Conservation (phyloP, 2,797 vertebrate genomes). For the Anisognathus igniventris region DNA sequence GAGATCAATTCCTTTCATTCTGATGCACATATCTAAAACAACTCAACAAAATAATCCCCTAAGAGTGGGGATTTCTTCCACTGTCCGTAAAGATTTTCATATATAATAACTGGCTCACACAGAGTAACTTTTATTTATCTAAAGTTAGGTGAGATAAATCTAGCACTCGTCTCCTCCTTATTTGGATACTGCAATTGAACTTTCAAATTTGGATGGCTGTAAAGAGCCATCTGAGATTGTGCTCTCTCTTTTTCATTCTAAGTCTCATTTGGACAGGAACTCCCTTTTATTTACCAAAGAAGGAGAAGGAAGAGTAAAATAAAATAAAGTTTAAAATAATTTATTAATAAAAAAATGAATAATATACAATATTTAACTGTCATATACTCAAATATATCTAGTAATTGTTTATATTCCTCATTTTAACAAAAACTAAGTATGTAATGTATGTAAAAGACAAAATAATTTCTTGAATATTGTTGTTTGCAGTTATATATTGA, state of each 20-base stretch:
- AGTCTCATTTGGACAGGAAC: not conserved
- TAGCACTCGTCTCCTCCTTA: not conserved
- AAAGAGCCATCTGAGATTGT: not conserved
- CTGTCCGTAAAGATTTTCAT: not conserved
- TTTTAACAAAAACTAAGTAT: not conserved
- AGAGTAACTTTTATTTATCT: not conserved
- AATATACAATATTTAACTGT: not conserved
- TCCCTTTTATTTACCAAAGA: not conserved
- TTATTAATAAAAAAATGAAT: not conserved
- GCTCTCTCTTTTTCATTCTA: not conserved
- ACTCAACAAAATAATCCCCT: not conserved
- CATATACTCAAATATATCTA: not conserved
- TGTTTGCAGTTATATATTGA: not conserved
- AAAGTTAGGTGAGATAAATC: not conserved
- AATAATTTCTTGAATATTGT: not conserved
- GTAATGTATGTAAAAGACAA: not conserved
- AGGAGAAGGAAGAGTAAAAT: not conserved
- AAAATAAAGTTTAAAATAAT: not conserved
- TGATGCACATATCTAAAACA: not conserved
- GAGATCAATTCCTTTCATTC: not conserved
- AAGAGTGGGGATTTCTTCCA: not conserved
- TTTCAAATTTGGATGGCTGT: not conserved
- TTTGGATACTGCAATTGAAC: not conserved
- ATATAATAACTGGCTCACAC: not conserved
- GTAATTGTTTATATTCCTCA: not conserved